These are phyloP conservation scores for Hypomecis punctinalis DNA, from an alignment of 2,888 invertebrate genomes.

Conservation along the genomic window DNA sequence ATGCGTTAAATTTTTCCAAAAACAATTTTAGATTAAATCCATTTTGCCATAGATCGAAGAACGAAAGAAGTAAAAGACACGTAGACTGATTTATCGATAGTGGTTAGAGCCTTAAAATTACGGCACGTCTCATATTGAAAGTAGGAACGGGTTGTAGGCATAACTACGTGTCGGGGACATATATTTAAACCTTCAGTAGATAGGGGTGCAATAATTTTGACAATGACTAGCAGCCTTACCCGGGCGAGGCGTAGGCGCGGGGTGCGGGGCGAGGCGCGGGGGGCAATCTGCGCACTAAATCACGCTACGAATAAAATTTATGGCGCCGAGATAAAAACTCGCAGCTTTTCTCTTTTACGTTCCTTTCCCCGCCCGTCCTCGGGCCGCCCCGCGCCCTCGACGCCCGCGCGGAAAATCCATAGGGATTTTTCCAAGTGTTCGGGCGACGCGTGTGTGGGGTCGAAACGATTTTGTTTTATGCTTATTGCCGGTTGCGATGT, in stretches of 20 bases:
- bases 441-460: constrained; percentile 83
- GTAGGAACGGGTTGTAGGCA: constrained; percentile 77
- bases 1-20: constrained; percentile 43
- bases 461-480: constrained; percentile 84
- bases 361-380: constrained; percentile 71
- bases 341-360: constrained; percentile 87
- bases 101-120: constrained; percentile 34
- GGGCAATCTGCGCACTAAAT: constrained; percentile 86
- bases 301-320: constrained; percentile 87
- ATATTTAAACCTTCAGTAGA: constrained; percentile 85
- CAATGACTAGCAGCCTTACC: constrained; percentile 85
- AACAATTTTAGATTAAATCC: constrained; percentile 42
- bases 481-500: constrained; percentile 82
- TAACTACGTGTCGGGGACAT: constrained; percentile 81
- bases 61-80: constrained; percentile 18
- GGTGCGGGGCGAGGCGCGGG: constrained; percentile 67
- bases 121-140: constrained; percentile 50
- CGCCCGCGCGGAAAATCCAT: constrained; percentile 80
- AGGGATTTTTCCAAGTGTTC: constrained; percentile 85
- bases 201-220: constrained; percentile 86
- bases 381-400: constrained; percentile 38
- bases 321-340: constrained; percentile 87
- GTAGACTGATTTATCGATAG: constrained; percentile 38
- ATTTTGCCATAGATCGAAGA: constrained; percentile 42
- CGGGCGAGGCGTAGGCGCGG: constrained; percentile 81